A percentile compares a stretch with the other conserved stretches of the same genome.
phyloP scores from a whole-genome alignment of 2,113 vertebrate species.

The Tragelaphus strepsiceros region DNA sequence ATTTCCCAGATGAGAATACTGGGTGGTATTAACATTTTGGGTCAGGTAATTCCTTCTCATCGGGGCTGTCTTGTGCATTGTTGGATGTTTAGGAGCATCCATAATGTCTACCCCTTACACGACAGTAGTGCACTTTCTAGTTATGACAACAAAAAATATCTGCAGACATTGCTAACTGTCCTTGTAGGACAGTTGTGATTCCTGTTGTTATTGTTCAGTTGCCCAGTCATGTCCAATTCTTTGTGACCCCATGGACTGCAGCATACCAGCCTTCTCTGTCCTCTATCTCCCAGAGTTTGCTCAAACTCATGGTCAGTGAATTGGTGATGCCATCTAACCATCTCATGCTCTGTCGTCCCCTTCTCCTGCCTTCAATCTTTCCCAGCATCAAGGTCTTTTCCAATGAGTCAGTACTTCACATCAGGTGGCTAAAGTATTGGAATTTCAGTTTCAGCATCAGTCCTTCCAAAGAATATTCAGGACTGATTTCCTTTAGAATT shows the following conservation, averaged over 20 bases:
- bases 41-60: not conserved
- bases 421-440: not conserved
- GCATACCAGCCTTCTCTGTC: not conserved
- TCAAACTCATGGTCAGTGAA: not conserved
- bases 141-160: not conserved
- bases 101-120: not conserved
- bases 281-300: not conserved
- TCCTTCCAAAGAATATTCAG: not conserved
- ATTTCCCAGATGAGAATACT: not conserved
- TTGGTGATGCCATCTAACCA: not conserved
- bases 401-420: not conserved
- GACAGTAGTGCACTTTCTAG: not conserved
- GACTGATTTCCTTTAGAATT: not conserved
- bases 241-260: not conserved
- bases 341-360: not conserved
- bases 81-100: not conserved
- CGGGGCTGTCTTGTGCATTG: not conserved
- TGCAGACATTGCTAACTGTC: not conserved
- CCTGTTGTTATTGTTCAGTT: not conserved
- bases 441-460: not conserved
- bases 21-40: not conserved
- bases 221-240: not conserved
- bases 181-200: not conserved
- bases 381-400: not conserved
- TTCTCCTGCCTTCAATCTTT: not conserved